Percentiles rank a stretch among this genome's conserved stretches.
Conservation (phyloP, 2,797 vertebrate species). For the Acanthornis magna region DNA sequence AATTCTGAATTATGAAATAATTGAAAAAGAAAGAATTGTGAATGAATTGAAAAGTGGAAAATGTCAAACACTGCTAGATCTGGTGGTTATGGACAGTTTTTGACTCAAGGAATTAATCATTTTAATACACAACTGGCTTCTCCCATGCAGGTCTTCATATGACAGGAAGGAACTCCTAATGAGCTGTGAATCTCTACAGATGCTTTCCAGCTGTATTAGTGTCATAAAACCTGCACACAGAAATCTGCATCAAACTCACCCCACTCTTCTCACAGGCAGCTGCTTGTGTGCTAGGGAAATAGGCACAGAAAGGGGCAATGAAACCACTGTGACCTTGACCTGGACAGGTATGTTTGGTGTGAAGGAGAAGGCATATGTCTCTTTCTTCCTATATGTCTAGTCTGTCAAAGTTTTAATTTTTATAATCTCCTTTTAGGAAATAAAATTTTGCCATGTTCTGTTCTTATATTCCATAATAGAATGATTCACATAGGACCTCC, state of each 20-base stretch:
- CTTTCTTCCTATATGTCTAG: background rate
- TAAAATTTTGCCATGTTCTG: background rate
- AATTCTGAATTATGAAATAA: background rate
- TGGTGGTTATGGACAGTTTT: background rate
- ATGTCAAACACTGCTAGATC: background rate
- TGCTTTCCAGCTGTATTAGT: background rate
- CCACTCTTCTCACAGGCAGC: background rate
- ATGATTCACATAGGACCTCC: accelerated
- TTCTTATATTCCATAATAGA: background rate
- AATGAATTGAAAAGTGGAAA: background rate
- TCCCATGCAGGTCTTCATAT: background rate
- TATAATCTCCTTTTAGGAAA: background rate
- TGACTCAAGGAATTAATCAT: background rate
- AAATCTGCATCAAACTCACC: background rate
- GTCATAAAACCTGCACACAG: background rate
- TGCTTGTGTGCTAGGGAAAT: background rate
- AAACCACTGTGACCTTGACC: background rate
- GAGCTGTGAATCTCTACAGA: background rate
- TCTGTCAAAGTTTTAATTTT: background rate
- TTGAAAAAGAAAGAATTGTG: too few species aligned
- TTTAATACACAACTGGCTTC: background rate
- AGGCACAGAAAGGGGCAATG: background rate
- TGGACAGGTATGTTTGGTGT: background rate
- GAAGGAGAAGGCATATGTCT: background rate
- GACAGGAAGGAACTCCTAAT: background rate